Evolutionary conservation across 2,797 vertebrate species (phyloP).

Genomic region (Luscinia luscinia): DNA sequence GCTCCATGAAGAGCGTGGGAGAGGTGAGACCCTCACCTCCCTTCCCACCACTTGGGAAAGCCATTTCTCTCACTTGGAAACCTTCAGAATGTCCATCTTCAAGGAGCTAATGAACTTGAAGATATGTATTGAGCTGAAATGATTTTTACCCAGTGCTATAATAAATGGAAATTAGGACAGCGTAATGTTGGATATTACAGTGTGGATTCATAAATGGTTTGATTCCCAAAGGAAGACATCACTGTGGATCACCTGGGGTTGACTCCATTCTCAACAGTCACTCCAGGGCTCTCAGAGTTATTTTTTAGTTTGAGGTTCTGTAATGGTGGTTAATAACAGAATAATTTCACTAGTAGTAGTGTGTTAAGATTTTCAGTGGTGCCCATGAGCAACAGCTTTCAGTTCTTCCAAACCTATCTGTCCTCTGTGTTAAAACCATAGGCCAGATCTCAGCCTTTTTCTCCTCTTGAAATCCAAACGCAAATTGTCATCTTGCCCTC

Average conservation of each 20-base stretch:
- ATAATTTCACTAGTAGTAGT: background rate
- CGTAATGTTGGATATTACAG: background rate
- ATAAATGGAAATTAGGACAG: background rate
- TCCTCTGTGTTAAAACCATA: background rate
- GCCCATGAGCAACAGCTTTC: background rate
- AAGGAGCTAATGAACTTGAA: background rate
- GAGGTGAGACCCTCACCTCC: constrained; percentile 79
- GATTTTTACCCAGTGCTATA: background rate
- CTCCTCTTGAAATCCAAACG: background rate
- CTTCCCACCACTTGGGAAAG: background rate
- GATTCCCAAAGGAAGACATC: background rate
- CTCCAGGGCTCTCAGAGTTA: background rate
- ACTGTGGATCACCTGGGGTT: background rate
- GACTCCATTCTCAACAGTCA: background rate
- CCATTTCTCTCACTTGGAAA: background rate
- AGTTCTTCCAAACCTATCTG: background rate
- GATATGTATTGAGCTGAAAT: background rate
- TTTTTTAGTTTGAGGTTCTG: background rate
- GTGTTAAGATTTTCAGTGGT: background rate
- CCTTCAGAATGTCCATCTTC: background rate
- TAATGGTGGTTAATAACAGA: background rate
- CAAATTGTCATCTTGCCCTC: background rate
- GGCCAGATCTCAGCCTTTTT: background rate
- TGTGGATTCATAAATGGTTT: background rate
- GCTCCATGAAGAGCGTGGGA: constrained; percentile 96